A percentile compares a stretch with the other conserved stretches of the same genome.
Evolutionary conservation across 2,113 vertebrate species (phyloP).

Genomic region (Balaeniceps rex): DNA sequence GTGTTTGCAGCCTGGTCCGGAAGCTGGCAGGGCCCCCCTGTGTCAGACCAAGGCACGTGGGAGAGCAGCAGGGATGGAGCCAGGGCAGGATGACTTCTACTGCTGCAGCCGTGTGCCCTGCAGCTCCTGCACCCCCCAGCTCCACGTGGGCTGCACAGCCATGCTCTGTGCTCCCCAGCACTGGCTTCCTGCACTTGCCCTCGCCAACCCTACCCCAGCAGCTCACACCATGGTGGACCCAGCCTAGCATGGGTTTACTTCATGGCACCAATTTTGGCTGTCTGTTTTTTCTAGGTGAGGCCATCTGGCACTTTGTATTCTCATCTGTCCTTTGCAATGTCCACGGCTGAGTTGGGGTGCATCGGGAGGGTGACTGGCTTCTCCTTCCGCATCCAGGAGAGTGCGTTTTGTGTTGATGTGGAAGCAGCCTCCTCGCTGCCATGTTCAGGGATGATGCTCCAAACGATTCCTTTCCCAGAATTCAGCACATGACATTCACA

Average conservation of each 20-base stretch:
- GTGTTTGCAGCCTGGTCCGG: background rate
- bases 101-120: background rate
- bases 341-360: background rate
- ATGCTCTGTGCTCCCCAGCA: background rate
- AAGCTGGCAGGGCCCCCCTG: background rate
- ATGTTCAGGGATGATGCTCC: background rate
- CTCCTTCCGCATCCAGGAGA: background rate
- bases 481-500: fast-evolving
- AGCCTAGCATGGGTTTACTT: background rate
- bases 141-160: background rate
- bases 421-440: background rate
- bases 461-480: fast-evolving
- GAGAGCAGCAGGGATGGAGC: background rate
- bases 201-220: background rate
- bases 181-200: background rate
- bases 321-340: background rate
- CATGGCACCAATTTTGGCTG: background rate
- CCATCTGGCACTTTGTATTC: background rate
- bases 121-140: background rate
- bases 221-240: background rate
- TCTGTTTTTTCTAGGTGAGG: background rate
- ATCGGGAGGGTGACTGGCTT: background rate
- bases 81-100: background rate
- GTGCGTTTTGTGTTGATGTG: background rate
- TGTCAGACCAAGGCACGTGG: background rate